Percentiles rank a stretch among this genome's conserved stretches.
phyloP scores from a whole-genome alignment of 2,888 invertebrate species.

The Pachliopta kotzebuea region DNA sequence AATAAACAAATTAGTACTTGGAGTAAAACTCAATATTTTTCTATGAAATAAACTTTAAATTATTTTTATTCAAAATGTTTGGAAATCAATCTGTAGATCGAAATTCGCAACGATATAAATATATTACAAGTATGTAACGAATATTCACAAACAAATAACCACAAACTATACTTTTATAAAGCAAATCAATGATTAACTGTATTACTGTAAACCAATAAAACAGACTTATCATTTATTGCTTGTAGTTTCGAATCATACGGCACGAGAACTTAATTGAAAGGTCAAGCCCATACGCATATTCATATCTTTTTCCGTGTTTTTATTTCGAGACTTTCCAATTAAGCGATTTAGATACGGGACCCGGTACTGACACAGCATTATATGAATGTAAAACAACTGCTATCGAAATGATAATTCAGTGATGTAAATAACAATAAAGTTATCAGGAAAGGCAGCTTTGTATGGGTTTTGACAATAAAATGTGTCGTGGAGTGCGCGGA shows the following conservation, averaged over 20 bases:
- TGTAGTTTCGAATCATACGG: constrained; percentile 39
- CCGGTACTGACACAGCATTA: constrained; percentile 66
- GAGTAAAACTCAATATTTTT: no score
- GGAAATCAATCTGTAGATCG: no score
- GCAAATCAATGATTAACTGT: no score
- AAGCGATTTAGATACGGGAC: constrained; percentile 77
- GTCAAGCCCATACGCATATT: constrained; percentile 57
- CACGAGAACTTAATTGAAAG: constrained; percentile 59
- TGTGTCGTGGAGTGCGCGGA: constrained; percentile 56
- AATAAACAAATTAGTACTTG: no score
- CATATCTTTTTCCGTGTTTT: constrained; percentile 59
- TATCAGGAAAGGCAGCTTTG: constrained; percentile 67
- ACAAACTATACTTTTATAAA: no score
- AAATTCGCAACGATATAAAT: no score
- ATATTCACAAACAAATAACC: no score
- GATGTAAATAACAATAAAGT: constrained; percentile 80
- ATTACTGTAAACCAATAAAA: no score
- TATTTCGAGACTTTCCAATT: constrained; percentile 73
- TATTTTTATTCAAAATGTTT: no score
- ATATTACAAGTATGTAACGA: no score
- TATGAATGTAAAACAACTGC: constrained; percentile 75
- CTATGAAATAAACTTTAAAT: no score
- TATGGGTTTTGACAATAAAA: constrained; percentile 79
- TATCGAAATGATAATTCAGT: constrained; percentile 74
- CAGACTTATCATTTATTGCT: no score